Evolutionary conservation across 2,888 invertebrate species (phyloP).

Genomic region (Clunio marinus): DNA sequence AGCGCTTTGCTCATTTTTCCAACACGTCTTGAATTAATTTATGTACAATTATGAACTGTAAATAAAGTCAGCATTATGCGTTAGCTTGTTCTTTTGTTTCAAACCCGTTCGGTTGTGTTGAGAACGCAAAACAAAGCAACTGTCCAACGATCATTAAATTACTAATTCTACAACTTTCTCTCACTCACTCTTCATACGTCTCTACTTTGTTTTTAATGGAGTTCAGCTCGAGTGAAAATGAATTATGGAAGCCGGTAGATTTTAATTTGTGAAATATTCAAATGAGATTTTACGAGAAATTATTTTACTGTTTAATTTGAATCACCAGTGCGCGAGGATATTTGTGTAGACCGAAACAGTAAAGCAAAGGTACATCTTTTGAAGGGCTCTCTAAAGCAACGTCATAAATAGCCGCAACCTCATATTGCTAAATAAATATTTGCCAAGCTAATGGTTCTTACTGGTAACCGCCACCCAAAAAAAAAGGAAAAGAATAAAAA

Average conservation of each 20-base stretch:
- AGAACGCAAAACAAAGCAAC: background rate
- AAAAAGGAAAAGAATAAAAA: background rate
- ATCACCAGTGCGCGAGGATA: no score
- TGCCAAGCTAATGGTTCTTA: background rate
- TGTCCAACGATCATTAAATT: slow-evolving; percentile 34
- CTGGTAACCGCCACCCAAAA: background rate
- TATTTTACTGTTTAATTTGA: no score
- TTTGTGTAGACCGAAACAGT: no score
- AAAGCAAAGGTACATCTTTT: no score
- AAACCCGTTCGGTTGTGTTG: background rate
- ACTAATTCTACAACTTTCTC: background rate
- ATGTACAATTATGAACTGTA: slow-evolving; percentile 33
- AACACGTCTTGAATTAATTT: slow-evolving; percentile 31
- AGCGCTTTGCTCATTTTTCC: no score
- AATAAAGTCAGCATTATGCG: background rate
- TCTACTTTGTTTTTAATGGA: background rate
- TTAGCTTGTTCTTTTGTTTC: slow-evolving; percentile 5
- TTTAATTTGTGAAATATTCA: slow-evolving; percentile 37
- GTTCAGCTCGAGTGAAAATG: slow-evolving; percentile 34
- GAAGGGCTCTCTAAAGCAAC: background rate
- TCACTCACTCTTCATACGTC: background rate
- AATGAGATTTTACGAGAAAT: no score
- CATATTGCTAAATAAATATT: slow-evolving; percentile 7
- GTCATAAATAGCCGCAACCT: background rate
- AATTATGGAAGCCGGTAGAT: slow-evolving; percentile 6